Evolutionary conservation across 2,888 invertebrate genomes (phyloP).

Genomic region (Sinhomidia bicolor): DNA sequence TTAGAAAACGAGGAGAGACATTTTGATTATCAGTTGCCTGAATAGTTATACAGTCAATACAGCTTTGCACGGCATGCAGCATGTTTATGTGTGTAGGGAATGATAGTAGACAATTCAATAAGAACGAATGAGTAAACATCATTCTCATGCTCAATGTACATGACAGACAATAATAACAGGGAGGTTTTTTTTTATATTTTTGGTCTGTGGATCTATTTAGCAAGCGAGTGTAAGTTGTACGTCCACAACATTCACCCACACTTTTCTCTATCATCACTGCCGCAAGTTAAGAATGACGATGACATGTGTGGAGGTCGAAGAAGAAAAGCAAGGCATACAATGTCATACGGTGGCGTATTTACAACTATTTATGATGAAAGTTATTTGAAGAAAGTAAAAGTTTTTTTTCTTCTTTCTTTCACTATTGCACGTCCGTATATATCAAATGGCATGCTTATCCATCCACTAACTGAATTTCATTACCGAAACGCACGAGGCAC

Average conservation of each 20-base stretch:
- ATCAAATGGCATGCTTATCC: neutral
- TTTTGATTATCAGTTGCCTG: neutral
- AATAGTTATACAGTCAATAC: neutral
- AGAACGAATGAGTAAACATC: too few species aligned
- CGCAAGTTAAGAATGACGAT: constrained; percentile 25
- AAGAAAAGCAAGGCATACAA: neutral
- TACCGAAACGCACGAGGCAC: neutral
- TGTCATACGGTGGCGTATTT: neutral
- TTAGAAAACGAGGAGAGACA: neutral
- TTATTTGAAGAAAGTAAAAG: constrained; percentile 18
- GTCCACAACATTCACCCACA: constrained; percentile 14
- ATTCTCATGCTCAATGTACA: too few species aligned
- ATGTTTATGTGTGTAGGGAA: too few species aligned
- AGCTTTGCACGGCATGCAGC: too few species aligned
- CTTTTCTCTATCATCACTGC: neutral
- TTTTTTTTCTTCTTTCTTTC: neutral
- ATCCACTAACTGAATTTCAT: constrained; percentile 1
- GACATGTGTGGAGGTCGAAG: constrained; percentile 14
- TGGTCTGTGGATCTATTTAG: constrained; percentile 39
- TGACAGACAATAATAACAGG: neutral
- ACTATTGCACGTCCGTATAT: neutral
- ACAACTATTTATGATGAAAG: constrained; percentile 7
- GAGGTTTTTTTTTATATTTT: constrained; percentile 47
- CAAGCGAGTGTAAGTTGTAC: neutral
- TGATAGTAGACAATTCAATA: too few species aligned